Evolutionary conservation across 2,113 vertebrate genomes (phyloP).

Genomic region (Leptosomus discolor): DNA sequence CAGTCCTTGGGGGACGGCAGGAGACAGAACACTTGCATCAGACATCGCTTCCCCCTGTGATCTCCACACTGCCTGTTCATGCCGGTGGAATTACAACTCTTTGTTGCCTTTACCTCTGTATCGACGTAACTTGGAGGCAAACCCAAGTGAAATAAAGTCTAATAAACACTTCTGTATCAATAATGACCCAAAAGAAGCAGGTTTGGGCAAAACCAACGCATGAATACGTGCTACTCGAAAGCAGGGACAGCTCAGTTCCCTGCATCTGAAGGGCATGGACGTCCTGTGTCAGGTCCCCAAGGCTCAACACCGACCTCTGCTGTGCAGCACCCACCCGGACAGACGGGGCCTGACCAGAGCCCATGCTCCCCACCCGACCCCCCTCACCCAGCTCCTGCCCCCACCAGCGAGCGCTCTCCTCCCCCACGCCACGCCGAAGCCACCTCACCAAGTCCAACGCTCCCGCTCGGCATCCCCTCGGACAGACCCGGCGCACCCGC

Average conservation of each 20-base stretch:
- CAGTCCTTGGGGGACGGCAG: not conserved
- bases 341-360: not conserved
- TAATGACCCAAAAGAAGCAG: not conserved
- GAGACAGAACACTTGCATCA: not conserved
- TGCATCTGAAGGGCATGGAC: accelerated
- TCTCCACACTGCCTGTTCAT: not conserved
- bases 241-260: not conserved
- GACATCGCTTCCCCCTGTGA: not conserved
- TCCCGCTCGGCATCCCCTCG: not conserved
- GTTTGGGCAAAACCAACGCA: not conserved
- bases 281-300: not conserved
- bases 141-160: not conserved
- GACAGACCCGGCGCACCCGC: accelerated
- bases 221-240: accelerated
- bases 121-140: accelerated
- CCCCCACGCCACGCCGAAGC: accelerated
- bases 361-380: accelerated
- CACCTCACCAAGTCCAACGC: accelerated
- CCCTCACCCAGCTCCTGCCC: not conserved
- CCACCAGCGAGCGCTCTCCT: accelerated
- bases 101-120: not conserved
- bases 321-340: too few species aligned
- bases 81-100: not conserved
- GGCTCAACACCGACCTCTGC: not conserved
- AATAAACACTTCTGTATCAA: not conserved